phyloP scores from a whole-genome alignment of 2,113 vertebrate species.

The Gallinago jamesoni region DNA sequence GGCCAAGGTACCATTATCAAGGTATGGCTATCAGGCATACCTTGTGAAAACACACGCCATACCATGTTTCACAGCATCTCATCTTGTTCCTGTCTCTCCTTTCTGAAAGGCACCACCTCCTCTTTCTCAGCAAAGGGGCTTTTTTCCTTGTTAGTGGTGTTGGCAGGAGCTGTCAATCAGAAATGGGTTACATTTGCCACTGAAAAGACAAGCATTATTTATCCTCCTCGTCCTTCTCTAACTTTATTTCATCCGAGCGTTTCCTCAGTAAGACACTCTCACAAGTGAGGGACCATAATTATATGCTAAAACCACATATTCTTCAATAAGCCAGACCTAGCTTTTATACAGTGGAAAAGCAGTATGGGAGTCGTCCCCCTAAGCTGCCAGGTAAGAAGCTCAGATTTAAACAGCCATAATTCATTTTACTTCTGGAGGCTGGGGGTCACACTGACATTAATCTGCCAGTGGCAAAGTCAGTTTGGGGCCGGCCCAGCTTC shows the following conservation, averaged over 20 bases:
- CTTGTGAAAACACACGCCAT: background rate
- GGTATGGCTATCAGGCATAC: background rate
- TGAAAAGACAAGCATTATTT: background rate
- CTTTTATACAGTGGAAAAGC: background rate
- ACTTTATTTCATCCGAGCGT: background rate
- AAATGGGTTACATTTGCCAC: background rate
- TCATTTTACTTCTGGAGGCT: background rate
- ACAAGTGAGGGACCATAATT: background rate
- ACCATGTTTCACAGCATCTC: background rate
- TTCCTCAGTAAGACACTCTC: background rate
- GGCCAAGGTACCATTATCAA: no score
- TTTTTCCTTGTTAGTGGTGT: background rate
- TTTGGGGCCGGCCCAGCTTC: background rate
- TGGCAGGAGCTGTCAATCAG: background rate
- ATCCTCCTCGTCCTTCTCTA: background rate
- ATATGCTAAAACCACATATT: background rate
- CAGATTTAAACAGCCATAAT: background rate
- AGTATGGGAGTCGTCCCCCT: background rate
- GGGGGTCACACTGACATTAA: background rate
- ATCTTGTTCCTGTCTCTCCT: background rate
- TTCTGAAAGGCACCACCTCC: background rate
- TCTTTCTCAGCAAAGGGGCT: background rate
- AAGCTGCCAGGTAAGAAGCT: background rate
- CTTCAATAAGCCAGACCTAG: background rate
- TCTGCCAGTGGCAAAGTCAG: background rate